Conservation (phyloP, 1,140 invertebrate genomes). For the Dendrolimus kikuchii region DNA sequence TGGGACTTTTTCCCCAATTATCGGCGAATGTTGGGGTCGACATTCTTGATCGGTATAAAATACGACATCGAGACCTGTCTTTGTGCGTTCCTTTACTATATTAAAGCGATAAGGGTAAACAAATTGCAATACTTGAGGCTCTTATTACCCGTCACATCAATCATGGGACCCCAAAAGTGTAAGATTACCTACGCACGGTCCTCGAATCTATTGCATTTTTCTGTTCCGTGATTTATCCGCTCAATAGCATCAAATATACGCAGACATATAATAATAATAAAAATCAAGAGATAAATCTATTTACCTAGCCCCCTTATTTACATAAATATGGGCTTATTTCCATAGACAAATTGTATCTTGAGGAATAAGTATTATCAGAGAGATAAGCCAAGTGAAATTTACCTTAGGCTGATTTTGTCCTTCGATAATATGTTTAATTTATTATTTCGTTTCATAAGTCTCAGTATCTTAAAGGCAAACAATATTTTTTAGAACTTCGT, state of each 20-base stretch:
- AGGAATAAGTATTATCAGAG: too few species aligned
- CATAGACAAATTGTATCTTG: too few species aligned
- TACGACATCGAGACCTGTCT: conserved; percentile 41
- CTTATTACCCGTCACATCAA: conserved; percentile 68
- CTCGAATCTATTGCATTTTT: conserved; percentile 15
- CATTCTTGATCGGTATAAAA: conserved; percentile 56
- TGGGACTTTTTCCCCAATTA: conserved; percentile 53
- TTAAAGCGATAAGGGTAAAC: conserved; percentile 63
- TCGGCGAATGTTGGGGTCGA: conserved; percentile 35
- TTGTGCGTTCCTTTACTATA: conserved; percentile 33
- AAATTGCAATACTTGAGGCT: conserved; percentile 65
- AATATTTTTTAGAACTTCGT: too few species aligned
- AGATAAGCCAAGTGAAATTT: too few species aligned
- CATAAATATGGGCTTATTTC: too few species aligned
- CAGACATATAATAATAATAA: background rate
- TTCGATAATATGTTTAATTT: too few species aligned
- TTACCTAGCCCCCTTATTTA: too few species aligned
- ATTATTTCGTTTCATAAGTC: too few species aligned
- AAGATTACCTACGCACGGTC: conserved; percentile 36
- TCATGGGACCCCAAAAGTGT: conserved; percentile 56
- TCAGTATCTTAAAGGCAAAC: too few species aligned
- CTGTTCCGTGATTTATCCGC: conserved; percentile 6
- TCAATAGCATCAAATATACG: background rate
- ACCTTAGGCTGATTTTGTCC: too few species aligned
- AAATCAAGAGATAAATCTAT: background rate